Base-by-base conservation (phyloP, 2,888 invertebrate species). In the Mycalesis mineus region DNA sequence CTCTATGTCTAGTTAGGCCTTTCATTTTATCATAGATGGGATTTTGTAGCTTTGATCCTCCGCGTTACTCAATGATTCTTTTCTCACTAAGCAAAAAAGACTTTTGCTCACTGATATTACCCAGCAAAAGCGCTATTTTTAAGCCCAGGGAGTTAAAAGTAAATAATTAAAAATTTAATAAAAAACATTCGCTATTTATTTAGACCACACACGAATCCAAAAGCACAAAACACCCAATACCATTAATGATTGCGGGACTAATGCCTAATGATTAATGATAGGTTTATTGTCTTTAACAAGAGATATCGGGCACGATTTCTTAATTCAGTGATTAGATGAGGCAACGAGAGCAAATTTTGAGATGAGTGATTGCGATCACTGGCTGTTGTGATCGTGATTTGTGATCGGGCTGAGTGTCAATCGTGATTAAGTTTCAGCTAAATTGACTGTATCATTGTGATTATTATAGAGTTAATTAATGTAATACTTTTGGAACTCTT, bases 201-300 rank as follows among this genome's bases (percentile, higher is more conserved):
- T 74, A 57, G 8, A 55, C 66, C 73, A 62, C 15, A 40, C 13
- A 36, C 42, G 52, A 55, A 64, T 70, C 67, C 61, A 71, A 74
- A 79, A 79, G 75, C 77, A 78, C 74, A 80, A 75, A 76, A 73
- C 82, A 77, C 76, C 82, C 80, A 86, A 86, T 85, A 86, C 82
- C 83, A 84, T 84, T 57, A 86, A 79, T 76, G 82, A 80, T 80
- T 77, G 77, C 79, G 69, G 67, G 73, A 71, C 79, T 87, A 88
- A 86, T 87, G 77, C 84, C 77, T 68, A 72, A 71, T 88, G 88
- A 88, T 88, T 88, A 83, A 88, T 88, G 87, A 80, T 76, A 72
- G 76, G 75, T 82, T 84, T 82, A 86, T 88, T 86, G 87, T 87
- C 86, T 85, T 79, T 76, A 74, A 78, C 75, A 68, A 75, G 77